Evolutionary conservation across 1,140 invertebrate species (phyloP), one percentile per base, ranked within the genome.

Genomic region (Caerostris darwini): DNA sequence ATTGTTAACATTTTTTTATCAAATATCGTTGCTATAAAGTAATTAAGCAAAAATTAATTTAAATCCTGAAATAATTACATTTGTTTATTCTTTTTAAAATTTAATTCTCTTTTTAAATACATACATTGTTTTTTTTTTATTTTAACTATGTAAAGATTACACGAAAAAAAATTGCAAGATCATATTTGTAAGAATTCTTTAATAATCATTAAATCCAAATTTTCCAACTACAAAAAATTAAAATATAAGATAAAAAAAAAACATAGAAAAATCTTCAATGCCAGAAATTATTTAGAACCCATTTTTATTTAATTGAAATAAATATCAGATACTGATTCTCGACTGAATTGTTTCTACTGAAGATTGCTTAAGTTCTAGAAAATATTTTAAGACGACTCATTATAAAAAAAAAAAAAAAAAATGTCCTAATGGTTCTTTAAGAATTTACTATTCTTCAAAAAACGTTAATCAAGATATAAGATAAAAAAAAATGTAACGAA

Each of bases 391-490:
- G 34, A 10, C 3, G 8, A 50, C 8, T 77, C 69, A 77, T 77
- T 77, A 77, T 12, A 12, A 8, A 12, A 7, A 53, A 10, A 34
- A 77, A 77, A 50, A 50, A 77, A 77, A 50, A 77, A 77, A 77
- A 53, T 7, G 3, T 71, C 3, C 67, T 34, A 50, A 71, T 7
- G 8, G 19, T 71, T 77, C 69, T 77, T 77, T 34, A 50, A 77
- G 71, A 77, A 77, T 17, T 85, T 12, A 57, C 57, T 34, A 85
- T 58, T n/a, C 19, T 85, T 85, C 54, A 91, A 7, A 14, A 91
- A 82, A 61, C 61, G 14, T 91, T 91, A 91, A 91, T 81, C 77
- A 81, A 82, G 56, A 82, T 7, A 82, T 89, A 6, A 91, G 71
- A 61, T 81, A 56, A 6, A 85, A 88, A 90, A 90, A 90, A 71